These are phyloP conservation scores for Tortricodes alternella DNA, from an alignment of 2,888 invertebrate genomes.

Conservation along the genomic window DNA sequence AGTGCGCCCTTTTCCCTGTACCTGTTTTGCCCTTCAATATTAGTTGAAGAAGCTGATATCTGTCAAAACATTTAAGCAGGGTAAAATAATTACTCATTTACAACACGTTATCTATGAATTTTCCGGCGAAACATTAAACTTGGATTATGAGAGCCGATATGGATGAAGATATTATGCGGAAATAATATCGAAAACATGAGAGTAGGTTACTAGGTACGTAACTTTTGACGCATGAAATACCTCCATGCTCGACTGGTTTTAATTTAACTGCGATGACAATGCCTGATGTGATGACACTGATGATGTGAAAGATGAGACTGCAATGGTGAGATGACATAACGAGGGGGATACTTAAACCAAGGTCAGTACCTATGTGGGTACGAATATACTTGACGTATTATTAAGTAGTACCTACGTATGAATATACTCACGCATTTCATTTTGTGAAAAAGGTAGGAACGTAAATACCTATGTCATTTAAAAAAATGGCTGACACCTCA, in stretches of 20 bases:
- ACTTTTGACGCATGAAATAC: slow-evolving; percentile 17
- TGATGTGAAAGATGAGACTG: slow-evolving; percentile 1
- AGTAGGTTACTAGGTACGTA: slow-evolving; percentile 26
- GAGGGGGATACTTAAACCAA: neutral
- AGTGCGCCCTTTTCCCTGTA: too few relatives aligned
- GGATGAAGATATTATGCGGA: slow-evolving; percentile 5
- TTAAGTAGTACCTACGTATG: too few relatives aligned
- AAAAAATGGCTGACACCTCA: too few relatives aligned
- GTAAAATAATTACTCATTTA: neutral
- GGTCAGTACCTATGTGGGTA: neutral
- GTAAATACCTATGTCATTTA: too few relatives aligned
- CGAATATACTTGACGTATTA: neutral
- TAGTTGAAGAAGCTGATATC: too few relatives aligned
- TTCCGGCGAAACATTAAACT: neutral
- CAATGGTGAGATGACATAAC: neutral
- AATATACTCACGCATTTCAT: too few relatives aligned
- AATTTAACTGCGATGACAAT: slow-evolving; percentile 14
- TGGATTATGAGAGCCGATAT: neutral
- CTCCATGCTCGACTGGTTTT: slow-evolving; percentile 6
- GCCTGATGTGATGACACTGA: neutral
- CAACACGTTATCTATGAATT: neutral
- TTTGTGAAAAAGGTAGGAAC: too few relatives aligned
- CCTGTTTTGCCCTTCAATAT: too few relatives aligned
- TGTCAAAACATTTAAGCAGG: too few relatives aligned
- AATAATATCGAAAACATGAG: slow-evolving; percentile 19